A percentile compares a stretch with the other conserved stretches of the same genome.
These are phyloP conservation scores for Montipora capricornis DNA, from an alignment of 64 coral and sea anemone species.

Conservation along the genomic window DNA sequence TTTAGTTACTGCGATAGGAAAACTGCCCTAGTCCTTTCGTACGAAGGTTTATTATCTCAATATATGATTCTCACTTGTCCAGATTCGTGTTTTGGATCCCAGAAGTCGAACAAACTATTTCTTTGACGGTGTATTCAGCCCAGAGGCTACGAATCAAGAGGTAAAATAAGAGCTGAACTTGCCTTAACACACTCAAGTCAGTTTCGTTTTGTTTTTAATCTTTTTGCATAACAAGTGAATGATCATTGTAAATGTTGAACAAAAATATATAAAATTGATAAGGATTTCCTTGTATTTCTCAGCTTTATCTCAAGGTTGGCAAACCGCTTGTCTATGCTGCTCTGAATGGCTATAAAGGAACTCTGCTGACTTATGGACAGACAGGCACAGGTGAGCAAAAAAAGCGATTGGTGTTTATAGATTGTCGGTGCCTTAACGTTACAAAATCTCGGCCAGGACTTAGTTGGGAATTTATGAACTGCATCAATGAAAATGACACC, in stretches of 20 bases:
- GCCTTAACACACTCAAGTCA: no score
- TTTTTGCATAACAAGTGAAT: neutral
- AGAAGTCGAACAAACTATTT: slow-evolving; percentile 95
- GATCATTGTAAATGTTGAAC: neutral
- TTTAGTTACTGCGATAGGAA: no score
- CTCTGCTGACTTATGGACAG: slow-evolving; percentile 88
- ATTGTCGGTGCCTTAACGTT: no score
- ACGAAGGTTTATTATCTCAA: neutral
- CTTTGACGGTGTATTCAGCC: slow-evolving; percentile 94
- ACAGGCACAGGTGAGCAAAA: slow-evolving; percentile 79
- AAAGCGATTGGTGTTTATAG: no score
- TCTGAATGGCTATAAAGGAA: slow-evolving; percentile 94
- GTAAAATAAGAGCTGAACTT: neutral
- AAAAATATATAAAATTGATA: neutral
- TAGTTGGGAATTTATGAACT: neutral
- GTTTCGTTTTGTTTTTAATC: no score
- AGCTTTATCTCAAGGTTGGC: slow-evolving; percentile 91
- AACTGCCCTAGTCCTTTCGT: no score
- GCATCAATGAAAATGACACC: neutral
- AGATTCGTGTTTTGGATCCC: slow-evolving; percentile 95
- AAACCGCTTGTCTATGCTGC: slow-evolving; percentile 91
- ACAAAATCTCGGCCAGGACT: neutral
- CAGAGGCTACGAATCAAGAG: slow-evolving; percentile 90
- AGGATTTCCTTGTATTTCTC: neutral
- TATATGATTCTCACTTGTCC: neutral